Base-by-base conservation (phyloP, 2,113 vertebrate genomes). In the Heterochromis multidens region DNA sequence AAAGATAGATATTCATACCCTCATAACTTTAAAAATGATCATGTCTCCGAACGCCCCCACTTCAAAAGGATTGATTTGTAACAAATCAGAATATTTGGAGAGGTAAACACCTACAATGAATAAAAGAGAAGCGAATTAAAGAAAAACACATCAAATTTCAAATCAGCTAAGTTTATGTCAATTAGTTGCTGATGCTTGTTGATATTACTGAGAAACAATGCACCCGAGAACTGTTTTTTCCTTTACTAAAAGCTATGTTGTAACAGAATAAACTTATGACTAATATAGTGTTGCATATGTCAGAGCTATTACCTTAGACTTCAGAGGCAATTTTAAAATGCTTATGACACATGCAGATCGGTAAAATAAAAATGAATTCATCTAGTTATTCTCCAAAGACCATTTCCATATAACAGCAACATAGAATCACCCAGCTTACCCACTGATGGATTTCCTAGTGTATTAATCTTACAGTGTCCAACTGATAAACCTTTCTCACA, bases 11-110 rank as follows among this genome's bases (percentile, higher is more conserved):
- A 33, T 79, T 83, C 88, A 89, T 98, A 99, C 98, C 97, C 97
- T 98, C 96, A 99, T 98, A 83, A 98, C 96, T 97, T 98, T 99
- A 96, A 99, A 98, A 96, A 99, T 82, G 81, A 99, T 95, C 72
- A 99, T 95, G 92, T 98, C 97, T 67, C 98, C 98, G 82, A 94
- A 95, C 67, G 96, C 91, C 70, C 97, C 97, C 72, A 90, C 82
- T 93, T 98, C 97, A 89, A 99, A 97, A 62, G 98, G 97, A 96
- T 99, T 99, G 37, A 97, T 96, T 93, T 99, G 98, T 94, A 99
- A 95, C 87, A 99, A 94, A 95, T 99, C 98, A 27, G 98, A 97
- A 95, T 97, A 98, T 91, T 96, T 98, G 84, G 97, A 98, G 63
- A 99, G 87, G 94, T 98, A 99, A 13, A 99, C 90, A 91, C 98